Percentiles rank a stretch among this genome's conserved stretches.
phyloP scores from a whole-genome alignment of 1,140 invertebrate genomes.

The Stegodyphus mimosarum region DNA sequence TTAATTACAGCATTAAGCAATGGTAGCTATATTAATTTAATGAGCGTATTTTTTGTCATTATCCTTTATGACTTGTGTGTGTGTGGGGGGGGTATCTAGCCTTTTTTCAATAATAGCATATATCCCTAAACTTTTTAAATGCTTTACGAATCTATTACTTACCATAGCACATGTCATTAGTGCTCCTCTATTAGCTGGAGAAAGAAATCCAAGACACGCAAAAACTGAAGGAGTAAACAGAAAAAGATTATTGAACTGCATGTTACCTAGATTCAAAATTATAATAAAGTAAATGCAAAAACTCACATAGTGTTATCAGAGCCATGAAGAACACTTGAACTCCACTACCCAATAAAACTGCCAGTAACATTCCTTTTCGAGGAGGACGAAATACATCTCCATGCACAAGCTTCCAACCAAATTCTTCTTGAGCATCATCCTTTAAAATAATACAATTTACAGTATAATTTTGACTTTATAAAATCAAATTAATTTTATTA shows the following conservation, averaged over 20 bases:
- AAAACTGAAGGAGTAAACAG: conserved; percentile 75
- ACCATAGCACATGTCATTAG: conserved; percentile 98
- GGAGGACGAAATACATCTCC: conserved; percentile 96
- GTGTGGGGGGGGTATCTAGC: too few relatives aligned
- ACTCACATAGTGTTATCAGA: conserved; percentile 72
- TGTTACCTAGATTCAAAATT: background rate
- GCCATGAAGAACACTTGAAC: conserved; percentile 84
- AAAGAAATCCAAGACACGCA: conserved; percentile 97
- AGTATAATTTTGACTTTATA: background rate
- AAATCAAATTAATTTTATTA: conserved; percentile 1
- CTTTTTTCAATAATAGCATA: too few relatives aligned
- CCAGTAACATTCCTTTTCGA: conserved; percentile 94
- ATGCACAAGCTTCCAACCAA: conserved; percentile 98
- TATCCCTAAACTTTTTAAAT: too few relatives aligned
- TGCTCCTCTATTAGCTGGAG: conserved; percentile 96
- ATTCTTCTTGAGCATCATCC: conserved; percentile 98
- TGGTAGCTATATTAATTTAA: too few relatives aligned
- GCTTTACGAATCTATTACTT: conserved; percentile 15
- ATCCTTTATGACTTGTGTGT: too few relatives aligned
- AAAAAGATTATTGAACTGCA: background rate
- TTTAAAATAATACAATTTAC: conserved; percentile 61
- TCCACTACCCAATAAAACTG: conserved; percentile 94
- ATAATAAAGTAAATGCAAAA: background rate
- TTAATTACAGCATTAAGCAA: too few relatives aligned
- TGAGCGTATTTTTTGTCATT: too few relatives aligned